phyloP scores from a whole-genome alignment of 2,797 vertebrate species.

The Eupleurogrammus muticus region DNA sequence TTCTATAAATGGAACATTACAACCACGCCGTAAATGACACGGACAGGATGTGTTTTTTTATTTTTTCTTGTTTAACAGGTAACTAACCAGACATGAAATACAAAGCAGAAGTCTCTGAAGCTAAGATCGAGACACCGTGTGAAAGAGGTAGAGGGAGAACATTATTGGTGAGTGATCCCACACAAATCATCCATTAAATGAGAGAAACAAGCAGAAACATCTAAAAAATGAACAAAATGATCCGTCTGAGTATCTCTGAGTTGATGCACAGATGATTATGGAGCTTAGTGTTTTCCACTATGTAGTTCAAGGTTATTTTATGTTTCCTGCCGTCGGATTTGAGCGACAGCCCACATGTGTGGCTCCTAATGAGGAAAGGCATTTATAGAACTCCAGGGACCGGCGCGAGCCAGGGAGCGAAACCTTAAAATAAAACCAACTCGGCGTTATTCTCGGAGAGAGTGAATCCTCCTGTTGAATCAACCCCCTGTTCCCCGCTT shows the following conservation, averaged over 20 bases:
- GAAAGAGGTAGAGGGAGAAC: no score
- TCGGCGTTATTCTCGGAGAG: constrained; percentile 71
- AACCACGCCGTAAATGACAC: constrained; percentile 10
- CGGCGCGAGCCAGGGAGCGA: constrained; percentile 69
- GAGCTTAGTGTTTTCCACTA: constrained; percentile 52
- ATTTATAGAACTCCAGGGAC: constrained; percentile 79
- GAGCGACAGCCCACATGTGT: constrained; percentile 82
- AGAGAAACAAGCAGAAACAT: not conserved
- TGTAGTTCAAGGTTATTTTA: constrained; percentile 84
- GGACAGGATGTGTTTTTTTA: not conserved
- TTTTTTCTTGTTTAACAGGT: no score
- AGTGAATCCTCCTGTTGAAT: constrained; percentile 63
- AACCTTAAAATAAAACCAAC: constrained; percentile 82
- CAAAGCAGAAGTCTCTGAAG: no score
- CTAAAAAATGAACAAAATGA: constrained; percentile 7
- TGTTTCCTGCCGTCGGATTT: constrained; percentile 73
- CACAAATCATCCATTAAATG: not conserved
- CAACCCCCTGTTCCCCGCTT: constrained; percentile 47
- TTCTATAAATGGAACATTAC: constrained; percentile 27
- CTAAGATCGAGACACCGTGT: no score
- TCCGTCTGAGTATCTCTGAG: constrained; percentile 5
- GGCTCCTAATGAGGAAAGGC: constrained; percentile 80
- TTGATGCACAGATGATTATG: constrained; percentile 14
- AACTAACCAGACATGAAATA: not conserved
- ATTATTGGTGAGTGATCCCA: no score